phyloP scores from a whole-genome alignment of 2,888 invertebrate species.

The Slavum lentiscoides region DNA sequence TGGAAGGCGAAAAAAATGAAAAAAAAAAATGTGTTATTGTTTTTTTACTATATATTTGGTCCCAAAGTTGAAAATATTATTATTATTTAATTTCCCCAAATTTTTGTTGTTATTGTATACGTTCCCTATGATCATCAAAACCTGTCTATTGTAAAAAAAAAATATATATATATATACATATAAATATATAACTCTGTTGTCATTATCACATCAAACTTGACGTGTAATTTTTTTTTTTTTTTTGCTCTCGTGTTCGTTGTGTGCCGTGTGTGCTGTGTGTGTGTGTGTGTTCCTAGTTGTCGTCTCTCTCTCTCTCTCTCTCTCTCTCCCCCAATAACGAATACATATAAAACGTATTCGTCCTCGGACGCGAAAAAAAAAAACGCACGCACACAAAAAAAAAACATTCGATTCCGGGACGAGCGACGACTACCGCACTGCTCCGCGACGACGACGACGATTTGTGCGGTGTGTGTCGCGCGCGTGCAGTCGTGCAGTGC shows the following conservation, averaged over 20 bases:
- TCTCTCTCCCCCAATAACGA: no score
- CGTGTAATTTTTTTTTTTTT: neutral
- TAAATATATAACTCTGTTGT: conserved; percentile 39
- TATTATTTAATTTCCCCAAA: neutral
- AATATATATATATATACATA: conserved; percentile 26
- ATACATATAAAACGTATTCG: no score
- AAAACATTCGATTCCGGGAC: no score
- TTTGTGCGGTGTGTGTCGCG: no score
- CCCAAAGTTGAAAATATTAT: conserved; percentile 48
- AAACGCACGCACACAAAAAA: no score
- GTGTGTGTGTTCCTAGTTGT: neutral
- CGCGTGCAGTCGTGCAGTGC: no score
- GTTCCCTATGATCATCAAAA: conserved; percentile 52
- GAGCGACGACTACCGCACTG: no score
- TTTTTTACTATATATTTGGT: conserved; percentile 34
- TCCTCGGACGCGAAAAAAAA: no score
- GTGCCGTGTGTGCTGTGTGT: no score
- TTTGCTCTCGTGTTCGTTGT: no score
- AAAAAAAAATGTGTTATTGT: conserved; percentile 50
- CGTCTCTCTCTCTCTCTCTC: no score
- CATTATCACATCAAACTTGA: conserved; percentile 47
- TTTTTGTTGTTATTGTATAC: conserved; percentile 50
- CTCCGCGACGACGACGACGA: no score
- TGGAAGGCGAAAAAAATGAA: conserved; percentile 12
- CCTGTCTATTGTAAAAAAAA: conserved; percentile 44